phyloP scores from a whole-genome alignment of 1,140 invertebrate genomes.

The Temnothorax longispinosus region DNA sequence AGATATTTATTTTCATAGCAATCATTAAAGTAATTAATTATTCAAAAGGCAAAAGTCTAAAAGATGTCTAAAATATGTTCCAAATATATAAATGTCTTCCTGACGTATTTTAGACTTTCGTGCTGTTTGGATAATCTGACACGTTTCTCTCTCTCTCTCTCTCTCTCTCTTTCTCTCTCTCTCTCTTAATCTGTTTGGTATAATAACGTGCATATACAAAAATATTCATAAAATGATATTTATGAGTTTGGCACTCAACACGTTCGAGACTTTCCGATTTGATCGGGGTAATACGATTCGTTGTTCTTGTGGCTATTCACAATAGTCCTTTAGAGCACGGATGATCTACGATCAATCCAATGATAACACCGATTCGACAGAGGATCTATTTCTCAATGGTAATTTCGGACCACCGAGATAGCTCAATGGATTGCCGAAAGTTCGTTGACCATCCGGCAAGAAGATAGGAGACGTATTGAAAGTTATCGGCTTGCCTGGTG shows the following conservation, averaged over 20 bases:
- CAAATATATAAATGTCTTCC: background rate
- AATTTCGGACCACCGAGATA: slow-evolving; percentile 89
- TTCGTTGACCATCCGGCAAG: slow-evolving; percentile 86
- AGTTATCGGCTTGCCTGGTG: slow-evolving; percentile 70
- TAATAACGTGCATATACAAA: background rate
- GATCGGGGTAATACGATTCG: background rate
- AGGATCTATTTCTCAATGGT: slow-evolving; percentile 86
- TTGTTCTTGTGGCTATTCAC: background rate
- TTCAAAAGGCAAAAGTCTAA: background rate
- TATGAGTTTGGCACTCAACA: slow-evolving; percentile 39
- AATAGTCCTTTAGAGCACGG: background rate
- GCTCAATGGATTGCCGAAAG: slow-evolving; percentile 90
- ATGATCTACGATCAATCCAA: slow-evolving; percentile 86
- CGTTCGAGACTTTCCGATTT: slow-evolving; percentile 17
- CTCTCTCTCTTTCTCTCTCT: no score
- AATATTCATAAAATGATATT: background rate
- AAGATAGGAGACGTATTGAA: slow-evolving; percentile 84
- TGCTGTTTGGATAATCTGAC: background rate
- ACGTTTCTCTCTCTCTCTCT: background rate
- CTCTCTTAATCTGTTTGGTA: background rate
- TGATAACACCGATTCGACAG: slow-evolving; percentile 90
- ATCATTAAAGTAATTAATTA: background rate
- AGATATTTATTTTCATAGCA: background rate
- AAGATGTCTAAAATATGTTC: background rate
- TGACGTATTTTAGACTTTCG: background rate